These are phyloP conservation scores for Lutraria rhynchaena DNA, from an alignment of 1,140 invertebrate genomes.

Conservation along the genomic window DNA sequence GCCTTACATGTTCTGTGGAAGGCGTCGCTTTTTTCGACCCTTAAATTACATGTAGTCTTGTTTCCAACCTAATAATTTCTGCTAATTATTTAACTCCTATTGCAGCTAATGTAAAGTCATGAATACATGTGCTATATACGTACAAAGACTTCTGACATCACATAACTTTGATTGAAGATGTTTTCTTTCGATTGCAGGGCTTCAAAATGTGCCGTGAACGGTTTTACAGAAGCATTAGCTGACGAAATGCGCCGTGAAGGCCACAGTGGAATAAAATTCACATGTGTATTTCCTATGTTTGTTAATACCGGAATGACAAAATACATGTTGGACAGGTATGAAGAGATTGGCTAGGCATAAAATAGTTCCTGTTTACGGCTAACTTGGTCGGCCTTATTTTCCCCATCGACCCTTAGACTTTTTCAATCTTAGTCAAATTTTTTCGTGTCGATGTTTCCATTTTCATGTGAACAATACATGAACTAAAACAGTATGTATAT, in stretches of 20 bases:
- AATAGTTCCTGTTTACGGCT: background rate
- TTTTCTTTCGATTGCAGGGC: no score
- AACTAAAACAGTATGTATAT: background rate
- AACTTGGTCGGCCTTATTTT: background rate
- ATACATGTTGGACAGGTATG: slow-evolving; percentile 65
- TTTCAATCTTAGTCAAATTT: background rate
- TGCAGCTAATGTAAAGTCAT: no score
- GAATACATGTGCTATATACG: no score
- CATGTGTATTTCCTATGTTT: slow-evolving; percentile 95
- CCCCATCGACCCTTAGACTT: no score
- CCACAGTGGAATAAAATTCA: slow-evolving; percentile 85
- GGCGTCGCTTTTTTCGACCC: no score
- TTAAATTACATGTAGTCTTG: no score
- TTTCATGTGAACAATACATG: background rate
- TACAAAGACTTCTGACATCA: no score
- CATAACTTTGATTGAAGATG: no score
- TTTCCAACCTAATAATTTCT: no score
- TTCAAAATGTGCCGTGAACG: slow-evolving; percentile 96
- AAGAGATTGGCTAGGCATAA: background rate
- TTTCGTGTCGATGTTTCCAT: no score
- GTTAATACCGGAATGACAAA: slow-evolving; percentile 93
- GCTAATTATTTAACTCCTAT: no score
- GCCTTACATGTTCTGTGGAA: no score
- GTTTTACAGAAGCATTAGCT: slow-evolving; percentile 91
- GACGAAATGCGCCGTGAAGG: slow-evolving; percentile 72